Evolutionary conservation across 2,797 vertebrate species (phyloP), one percentile per base, ranked within the genome.

Genomic region (Halcyon badia): DNA sequence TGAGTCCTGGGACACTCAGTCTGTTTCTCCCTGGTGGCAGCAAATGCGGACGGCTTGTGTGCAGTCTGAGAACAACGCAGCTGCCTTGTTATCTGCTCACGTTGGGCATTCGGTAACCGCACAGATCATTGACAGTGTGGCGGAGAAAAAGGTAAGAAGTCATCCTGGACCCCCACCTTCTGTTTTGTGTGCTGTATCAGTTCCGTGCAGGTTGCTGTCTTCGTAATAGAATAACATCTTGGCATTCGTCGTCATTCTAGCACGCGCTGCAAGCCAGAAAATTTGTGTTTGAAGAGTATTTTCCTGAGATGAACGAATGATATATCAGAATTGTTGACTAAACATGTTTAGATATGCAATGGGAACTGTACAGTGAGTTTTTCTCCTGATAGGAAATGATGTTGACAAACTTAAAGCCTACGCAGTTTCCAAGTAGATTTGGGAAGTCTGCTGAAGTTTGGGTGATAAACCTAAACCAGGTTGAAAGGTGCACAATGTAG

Each of bases 1-100:
- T 3, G 99, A 99, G 83, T 98, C 99, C 0, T 99, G 99, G 99
- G 99, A 99, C 80, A 97, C 99, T 3, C 99, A 99, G 98, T 99
- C 99, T 0, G 97, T 99, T 92, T 99, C 99, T 44, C 99, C 99
- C 9, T 99, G 99, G 99, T 99, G 99, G 99, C 99, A 99, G 96
- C 99, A 99, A 66, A 99, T 99, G 96, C 99, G 99, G 35, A 96
- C 93, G 6, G 98, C 98, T 7, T 99, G 99, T 28, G 69, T 99
- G 25, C 99, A 99, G 96, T 99, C 99, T 0, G 98, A 99, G 73
- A 99, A 98, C 14, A 98, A 98, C 1, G 99, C 98, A 1, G 99
- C 99, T 4, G 99, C 99, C 18, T 98, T 99, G 66, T 94, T 99
- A 21, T 99, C 99, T 1, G 99, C 99, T 2, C 98, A 99, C 0